Percentiles rank a stretch among this genome's conserved stretches.
Conservation (phyloP, 1,140 invertebrate species). For the Tetraneura akinire region DNA sequence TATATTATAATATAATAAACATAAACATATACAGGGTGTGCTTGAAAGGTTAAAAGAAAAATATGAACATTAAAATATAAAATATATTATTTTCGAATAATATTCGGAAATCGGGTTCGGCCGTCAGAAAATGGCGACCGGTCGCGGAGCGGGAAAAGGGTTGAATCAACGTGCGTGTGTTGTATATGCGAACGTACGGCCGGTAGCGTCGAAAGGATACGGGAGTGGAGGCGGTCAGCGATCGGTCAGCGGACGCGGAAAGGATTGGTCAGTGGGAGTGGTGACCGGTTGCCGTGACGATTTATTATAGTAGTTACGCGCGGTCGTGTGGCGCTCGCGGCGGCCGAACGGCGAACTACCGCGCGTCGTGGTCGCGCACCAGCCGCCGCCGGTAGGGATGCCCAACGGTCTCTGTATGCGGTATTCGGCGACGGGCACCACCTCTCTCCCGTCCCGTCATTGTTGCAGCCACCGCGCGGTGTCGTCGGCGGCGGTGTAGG, state of each 20-base stretch:
- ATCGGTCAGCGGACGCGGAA: conserved; percentile 30
- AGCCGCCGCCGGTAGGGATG: conserved; percentile 23
- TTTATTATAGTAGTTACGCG: neutral
- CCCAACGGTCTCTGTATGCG: neutral
- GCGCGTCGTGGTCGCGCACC: neutral
- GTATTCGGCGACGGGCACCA: neutral
- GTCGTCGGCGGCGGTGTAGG: neutral
- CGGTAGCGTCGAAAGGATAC: neutral
- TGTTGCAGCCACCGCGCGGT: neutral
- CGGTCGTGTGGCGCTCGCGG: neutral
- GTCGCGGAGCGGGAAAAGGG: conserved; percentile 21
- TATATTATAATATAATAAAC: no score
- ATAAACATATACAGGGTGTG: no score
- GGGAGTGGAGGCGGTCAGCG: neutral
- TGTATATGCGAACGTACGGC: neutral
- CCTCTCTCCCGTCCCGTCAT: neutral
- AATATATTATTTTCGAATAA: no score
- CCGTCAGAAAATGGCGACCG: conserved; percentile 39
- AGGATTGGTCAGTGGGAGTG: conserved; percentile 51
- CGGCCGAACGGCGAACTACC: neutral
- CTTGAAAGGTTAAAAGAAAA: no score
- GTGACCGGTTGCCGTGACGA: conserved; percentile 47
- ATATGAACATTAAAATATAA: no score
- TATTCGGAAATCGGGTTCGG: neutral
- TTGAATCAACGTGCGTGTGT: conserved; percentile 20